These are phyloP conservation scores for Drosophila santomea DNA, from an alignment of 1,140 invertebrate species.

Conservation along the genomic window DNA sequence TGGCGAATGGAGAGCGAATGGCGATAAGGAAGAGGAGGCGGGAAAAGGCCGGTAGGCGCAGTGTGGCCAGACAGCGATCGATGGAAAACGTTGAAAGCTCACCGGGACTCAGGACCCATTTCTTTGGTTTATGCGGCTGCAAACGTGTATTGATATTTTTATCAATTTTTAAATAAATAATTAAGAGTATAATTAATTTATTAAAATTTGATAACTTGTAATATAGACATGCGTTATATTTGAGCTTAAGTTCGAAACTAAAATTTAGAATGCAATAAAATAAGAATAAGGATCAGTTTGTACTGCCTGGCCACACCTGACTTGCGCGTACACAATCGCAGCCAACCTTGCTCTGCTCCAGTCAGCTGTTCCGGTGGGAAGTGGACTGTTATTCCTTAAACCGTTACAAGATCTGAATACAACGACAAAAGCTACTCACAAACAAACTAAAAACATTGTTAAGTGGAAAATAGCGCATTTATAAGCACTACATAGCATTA, in stretches of 20 bases:
- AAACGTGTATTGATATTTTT: neutral
- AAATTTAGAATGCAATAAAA: no score
- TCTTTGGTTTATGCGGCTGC: neutral
- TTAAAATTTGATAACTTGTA: neutral
- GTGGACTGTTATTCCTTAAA: constrained; percentile 11
- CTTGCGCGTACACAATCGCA: neutral
- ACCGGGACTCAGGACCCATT: neutral
- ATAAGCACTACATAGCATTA: neutral
- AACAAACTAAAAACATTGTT: neutral
- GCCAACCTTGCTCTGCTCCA: constrained; percentile 1
- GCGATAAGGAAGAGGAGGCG: constrained; percentile 17
- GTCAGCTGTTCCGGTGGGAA: constrained; percentile 15
- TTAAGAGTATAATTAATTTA: neutral
- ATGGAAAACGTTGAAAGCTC: neutral
- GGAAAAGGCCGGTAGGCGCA: constrained; percentile 12
- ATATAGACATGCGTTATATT: no score
- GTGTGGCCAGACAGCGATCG: constrained; percentile 13
- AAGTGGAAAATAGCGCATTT: neutral
- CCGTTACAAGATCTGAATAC: neutral
- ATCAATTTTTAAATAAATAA: neutral
- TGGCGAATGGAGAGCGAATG: constrained; percentile 9
- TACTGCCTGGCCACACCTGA: neutral
- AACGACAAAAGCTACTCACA: no score
- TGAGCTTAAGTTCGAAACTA: no score
- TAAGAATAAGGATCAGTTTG: no score